Percentiles rank a stretch among this genome's conserved stretches.
These are phyloP conservation scores for Bufo gargarizans DNA, from an alignment of 2,113 vertebrate genomes.

Conservation along the genomic window DNA sequence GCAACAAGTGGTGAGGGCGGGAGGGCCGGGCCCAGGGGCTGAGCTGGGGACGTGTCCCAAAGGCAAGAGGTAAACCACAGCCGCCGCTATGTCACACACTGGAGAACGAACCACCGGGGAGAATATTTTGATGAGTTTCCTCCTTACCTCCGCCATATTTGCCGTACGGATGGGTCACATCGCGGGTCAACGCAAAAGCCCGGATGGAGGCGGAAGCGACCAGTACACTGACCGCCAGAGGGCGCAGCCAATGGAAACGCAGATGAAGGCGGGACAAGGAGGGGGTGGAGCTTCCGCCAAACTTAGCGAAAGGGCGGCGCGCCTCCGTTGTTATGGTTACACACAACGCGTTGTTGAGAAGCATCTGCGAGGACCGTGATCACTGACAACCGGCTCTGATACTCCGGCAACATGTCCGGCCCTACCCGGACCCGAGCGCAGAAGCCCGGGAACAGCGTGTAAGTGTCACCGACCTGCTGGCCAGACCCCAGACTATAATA, in stretches of 20 bases:
- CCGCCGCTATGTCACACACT: neutral
- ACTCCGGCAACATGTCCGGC: slow-evolving; percentile 13
- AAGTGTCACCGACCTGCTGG: neutral
- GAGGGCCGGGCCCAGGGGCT: slow-evolving; percentile 14
- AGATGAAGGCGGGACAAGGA: neutral
- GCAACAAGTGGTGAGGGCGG: slow-evolving; percentile 35
- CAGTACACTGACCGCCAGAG: slow-evolving; percentile 12
- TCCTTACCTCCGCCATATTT: slow-evolving; percentile 82
- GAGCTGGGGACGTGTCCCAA: neutral
- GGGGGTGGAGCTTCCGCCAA: slow-evolving; percentile 20
- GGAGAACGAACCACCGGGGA: slow-evolving; percentile 7
- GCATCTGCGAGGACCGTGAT: neutral
- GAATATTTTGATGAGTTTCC: slow-evolving; percentile 71
- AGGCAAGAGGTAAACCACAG: neutral
- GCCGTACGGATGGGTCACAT: slow-evolving; percentile 71
- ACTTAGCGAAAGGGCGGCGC: neutral
- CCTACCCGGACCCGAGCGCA: neutral
- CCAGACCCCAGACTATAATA: neutral
- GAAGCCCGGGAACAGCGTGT: neutral
- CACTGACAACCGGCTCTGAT: neutral
- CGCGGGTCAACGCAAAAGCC: slow-evolving; percentile 69
- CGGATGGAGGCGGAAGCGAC: slow-evolving; percentile 65
- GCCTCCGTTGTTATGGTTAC: slow-evolving; percentile 19
- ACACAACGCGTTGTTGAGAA: neutral
- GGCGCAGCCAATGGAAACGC: slow-evolving; percentile 25